phyloP scores from a whole-genome alignment of 2,888 invertebrate species.

The Scaptodrosophila latifasciaeformis region DNA sequence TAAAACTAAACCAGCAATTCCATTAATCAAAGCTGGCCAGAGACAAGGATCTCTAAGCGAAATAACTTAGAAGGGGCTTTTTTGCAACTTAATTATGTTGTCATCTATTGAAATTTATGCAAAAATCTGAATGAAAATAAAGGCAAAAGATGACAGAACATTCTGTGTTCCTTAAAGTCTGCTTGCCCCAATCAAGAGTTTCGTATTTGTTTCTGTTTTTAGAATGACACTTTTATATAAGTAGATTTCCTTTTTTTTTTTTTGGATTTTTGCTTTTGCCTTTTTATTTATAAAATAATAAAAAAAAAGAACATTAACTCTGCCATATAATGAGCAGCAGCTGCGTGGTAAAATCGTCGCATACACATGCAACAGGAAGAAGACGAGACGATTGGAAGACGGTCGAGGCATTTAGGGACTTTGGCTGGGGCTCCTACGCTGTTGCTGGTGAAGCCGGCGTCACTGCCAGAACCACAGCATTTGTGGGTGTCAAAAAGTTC shows the following conservation, averaged over 20 bases:
- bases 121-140: too few species aligned
- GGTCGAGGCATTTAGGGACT: conserved; percentile 13
- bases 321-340: conserved; percentile 56
- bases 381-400: conserved; percentile 27
- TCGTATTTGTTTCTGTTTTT: too few species aligned
- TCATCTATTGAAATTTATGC: conserved; percentile 34
- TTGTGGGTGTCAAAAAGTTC: conserved; percentile 72
- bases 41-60: not conserved
- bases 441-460: not conserved
- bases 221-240: too few species aligned
- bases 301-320: conserved; percentile 20
- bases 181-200: too few species aligned
- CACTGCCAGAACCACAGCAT: conserved; percentile 39
- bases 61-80: too few species aligned
- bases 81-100: conserved; percentile 61
- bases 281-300: conserved; percentile 18
- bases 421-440: not conserved
- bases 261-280: not conserved
- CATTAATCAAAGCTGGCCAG: too few species aligned
- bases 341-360: conserved; percentile 27
- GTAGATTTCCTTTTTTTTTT: too few species aligned
- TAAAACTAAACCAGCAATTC: too few species aligned
- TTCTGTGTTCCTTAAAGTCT: too few species aligned
- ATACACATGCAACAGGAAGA: conserved; percentile 51
- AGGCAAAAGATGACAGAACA: too few species aligned